Base-by-base conservation (phyloP, 2,888 invertebrate genomes). In the Siphonodentalium dalli region DNA sequence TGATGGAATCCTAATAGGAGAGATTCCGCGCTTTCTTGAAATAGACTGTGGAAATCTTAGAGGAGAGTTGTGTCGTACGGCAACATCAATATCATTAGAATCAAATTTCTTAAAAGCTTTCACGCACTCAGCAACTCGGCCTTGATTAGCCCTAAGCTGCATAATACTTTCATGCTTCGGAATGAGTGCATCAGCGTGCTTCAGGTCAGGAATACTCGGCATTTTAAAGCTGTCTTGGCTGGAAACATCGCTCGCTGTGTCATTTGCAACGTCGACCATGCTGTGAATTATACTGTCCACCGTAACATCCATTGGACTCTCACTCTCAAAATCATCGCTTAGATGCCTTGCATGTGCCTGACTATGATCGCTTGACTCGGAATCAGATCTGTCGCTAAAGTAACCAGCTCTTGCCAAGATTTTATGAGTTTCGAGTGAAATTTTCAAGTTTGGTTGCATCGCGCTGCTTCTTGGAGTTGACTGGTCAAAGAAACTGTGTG, bases 1-100 rank as follows among this genome's bases (percentile, higher is more conserved):
- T 8, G 68, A 65, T 31, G 77, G 78, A 38, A 78, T 68, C 34
- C 71, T 58, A 11, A 79, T 56, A 5, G 77, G 76, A 6, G 76
- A 74, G 11, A 60, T 56, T 3, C 72, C 71, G 26, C 69, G 53
- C 39, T 62, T 71, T 20, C 70, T 54, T 1, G 66, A 55, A 1
- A 62, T 64, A 33, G 72, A 72, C 35, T 66, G 70, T 7, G 69
- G 66, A 57, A 73, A 73, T 23, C 74, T 63, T 4, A 68, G 60
- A 2, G 75, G 69, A 4, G 70, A 69, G 2, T 55, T 53, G 40
- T 68, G 64, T 21, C 65, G 53, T 18, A 63, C 66, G 13, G 54
- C 52, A 9, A 68, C 33, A 42, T 70, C 58, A n/a, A 61, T 39
- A n/a, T 21, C 38, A 2, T 40, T 15, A 41, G 42, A 46, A n/a